Evolutionary conservation across 2,888 invertebrate species (phyloP), one percentile per base, ranked within the genome.

Genomic region (Pantelozetes paolii): DNA sequence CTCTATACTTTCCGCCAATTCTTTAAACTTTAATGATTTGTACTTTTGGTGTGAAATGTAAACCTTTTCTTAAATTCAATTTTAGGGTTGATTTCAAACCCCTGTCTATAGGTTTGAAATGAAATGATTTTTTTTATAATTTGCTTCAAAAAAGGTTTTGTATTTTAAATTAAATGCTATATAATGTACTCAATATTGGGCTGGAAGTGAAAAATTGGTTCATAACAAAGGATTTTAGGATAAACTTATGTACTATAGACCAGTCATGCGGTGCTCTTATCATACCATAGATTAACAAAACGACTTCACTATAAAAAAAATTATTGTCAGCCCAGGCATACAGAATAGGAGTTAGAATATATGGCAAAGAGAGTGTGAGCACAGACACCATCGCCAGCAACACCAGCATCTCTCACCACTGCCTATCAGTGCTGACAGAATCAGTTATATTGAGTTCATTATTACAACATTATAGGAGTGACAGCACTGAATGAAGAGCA

Each of bases 221-320:
- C 36, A 36, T 64, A 36, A 36, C 36, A 64, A 64, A 36, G 36
- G 32, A 36, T 36, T 64, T 64, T 36, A n/a, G 36, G 59, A 59
- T 59, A 59, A 28, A 59, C 28, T 59, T 8, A 28, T 59, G 50
- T 50, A 8, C 50, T 18, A 50, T 50, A 18, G 50, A 50, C 36
- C 15, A 13, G 32, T 64, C 32, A 20, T 64, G 64, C 40, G 64
- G 64, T 64, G 36, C 13, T 64, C 64, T 64, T 64, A 64, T 64
- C 64, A 36, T 64, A 64, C 64, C 32, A 64, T 64, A 64, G 64
- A 64, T 64, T 64, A 64, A 64, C 64, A 64, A 64, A 64, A 64
- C 64, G 64, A 64, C 64, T 64, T 20, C 64, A 64, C 64, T 64
- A 64, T 36, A 64, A 64, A 64, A 64, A 30, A 23, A 28, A 57